Percentiles rank a stretch among this genome's conserved stretches.
phyloP scores from a whole-genome alignment of 2,888 invertebrate species.

The Morinoia aosen region DNA sequence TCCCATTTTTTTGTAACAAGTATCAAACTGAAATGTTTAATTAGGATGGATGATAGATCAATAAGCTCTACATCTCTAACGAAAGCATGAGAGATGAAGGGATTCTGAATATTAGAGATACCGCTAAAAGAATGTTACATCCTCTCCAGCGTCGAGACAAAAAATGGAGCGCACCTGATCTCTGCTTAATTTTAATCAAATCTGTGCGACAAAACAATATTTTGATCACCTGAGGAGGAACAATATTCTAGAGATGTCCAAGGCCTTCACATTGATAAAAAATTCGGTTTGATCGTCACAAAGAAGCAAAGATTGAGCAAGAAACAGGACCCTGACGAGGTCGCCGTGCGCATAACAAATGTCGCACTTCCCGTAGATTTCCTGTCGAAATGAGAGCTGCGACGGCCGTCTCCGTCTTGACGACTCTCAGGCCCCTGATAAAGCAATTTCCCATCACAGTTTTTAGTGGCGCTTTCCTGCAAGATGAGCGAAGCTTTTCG shows the following conservation, averaged over 20 bases:
- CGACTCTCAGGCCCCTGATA: not conserved
- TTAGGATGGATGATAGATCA: too few relatives aligned
- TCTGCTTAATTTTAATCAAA: not conserved
- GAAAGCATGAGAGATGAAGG: too few relatives aligned
- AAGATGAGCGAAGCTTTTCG: not conserved
- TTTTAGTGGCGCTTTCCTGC: conserved; percentile 12
- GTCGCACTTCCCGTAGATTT: not conserved
- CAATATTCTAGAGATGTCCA: not conserved
- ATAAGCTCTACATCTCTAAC: too few relatives aligned
- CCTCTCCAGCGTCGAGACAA: too few relatives aligned
- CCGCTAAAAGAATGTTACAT: too few relatives aligned
- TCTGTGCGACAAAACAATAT: not conserved
- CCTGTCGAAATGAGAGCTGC: not conserved
- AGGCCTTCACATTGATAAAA: not conserved
- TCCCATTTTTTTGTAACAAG: too few relatives aligned
- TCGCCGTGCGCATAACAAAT: not conserved
- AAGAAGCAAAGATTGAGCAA: not conserved
- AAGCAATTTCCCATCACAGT: not conserved
- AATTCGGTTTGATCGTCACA: not conserved
- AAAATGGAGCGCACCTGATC: too few relatives aligned
- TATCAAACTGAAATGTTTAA: too few relatives aligned
- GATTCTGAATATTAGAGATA: too few relatives aligned
- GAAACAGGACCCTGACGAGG: not conserved
- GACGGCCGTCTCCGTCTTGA: not conserved
- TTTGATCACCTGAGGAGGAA: too few relatives aligned